Base-by-base conservation (phyloP, 2,888 invertebrate genomes). In the Microdon myrmicae region DNA sequence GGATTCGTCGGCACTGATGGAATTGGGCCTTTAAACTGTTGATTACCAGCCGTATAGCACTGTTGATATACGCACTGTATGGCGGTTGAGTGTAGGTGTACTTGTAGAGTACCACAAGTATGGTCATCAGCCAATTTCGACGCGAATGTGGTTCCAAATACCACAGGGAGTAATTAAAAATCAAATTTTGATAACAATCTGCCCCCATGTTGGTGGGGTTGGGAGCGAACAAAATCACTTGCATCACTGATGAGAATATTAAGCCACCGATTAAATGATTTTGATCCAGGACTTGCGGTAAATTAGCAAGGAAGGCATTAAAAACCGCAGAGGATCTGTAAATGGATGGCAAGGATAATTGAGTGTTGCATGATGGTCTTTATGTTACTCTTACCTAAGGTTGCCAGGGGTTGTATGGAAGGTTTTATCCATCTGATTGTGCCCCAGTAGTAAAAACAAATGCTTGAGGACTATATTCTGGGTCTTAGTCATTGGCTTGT, bases 21-120 rank as follows among this genome's bases (percentile, higher is more conserved):
- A 93, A 90, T 77, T 95, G 94, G 4, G 90, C 88, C 76, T 94
- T 92, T 67, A 99, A 82, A 0, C 96, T 95, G 79, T 94, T 95
- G 55, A 98, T 83, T 9, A 96, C 91, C 70, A 97, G 90, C 69
- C 90, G 87, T 43, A 98, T 89, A 67, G 96, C 82, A 1, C 90
- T 85, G 74, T 91, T 90, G 39, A 94, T 84, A 72, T 90, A 88
- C 5, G 81, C 83, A 75, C 87, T 87, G 70, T 87, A 82, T 0
- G 87, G 83, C 32, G 89, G 89, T 69, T 84, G 85, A 35, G 85
- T 88, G 75, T 91, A 92, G 73, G 90, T 88, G 77, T 90, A 91
- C 87, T 99, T 99, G 76, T 99, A 99, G 1, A 99, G 83, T 45
- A 98, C 87, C 8, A 98, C 94, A 8, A 97, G 86, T 12, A 97